These are phyloP conservation scores for Temnothorax curvispinosus DNA, from an alignment of 1,140 invertebrate genomes.

Conservation along the genomic window DNA sequence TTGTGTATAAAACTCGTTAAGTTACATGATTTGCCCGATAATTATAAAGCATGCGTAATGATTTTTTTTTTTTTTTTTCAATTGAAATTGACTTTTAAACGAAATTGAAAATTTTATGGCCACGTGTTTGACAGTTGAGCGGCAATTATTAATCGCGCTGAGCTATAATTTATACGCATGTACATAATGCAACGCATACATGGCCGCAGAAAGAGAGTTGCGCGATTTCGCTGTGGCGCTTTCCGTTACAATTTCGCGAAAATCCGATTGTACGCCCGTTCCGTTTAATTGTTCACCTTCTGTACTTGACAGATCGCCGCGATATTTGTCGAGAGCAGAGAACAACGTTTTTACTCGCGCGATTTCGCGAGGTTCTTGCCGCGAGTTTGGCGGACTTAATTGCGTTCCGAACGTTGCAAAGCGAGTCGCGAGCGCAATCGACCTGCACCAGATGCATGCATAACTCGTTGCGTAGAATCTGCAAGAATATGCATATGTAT, in stretches of 20 bases:
- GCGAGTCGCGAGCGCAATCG: neutral
- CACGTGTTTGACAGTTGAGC: neutral
- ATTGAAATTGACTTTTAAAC: neutral
- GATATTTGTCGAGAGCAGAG: slow-evolving; percentile 31
- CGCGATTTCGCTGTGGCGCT: neutral
- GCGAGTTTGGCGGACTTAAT: neutral
- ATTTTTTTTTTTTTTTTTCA: neutral
- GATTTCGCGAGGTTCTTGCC: neutral
- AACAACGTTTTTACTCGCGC: slow-evolving; percentile 15
- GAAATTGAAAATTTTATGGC: neutral
- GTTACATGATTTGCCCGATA: neutral
- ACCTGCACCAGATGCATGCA: neutral
- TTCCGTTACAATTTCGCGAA: slow-evolving; percentile 28
- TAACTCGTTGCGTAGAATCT: neutral
- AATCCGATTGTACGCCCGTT: neutral
- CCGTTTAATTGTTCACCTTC: slow-evolving; percentile 14
- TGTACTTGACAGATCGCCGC: slow-evolving; percentile 29
- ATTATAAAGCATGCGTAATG: neutral
- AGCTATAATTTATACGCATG: neutral
- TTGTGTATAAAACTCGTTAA: neutral
- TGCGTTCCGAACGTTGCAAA: neutral
- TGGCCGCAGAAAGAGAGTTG: neutral
- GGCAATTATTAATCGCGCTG: neutral
- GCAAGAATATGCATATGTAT: neutral
- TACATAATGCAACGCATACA: neutral